A percentile compares a stretch with the other conserved stretches of the same genome.
These are phyloP conservation scores for Regulus satrapa DNA, from an alignment of 2,113 vertebrate genomes.

Conservation along the genomic window DNA sequence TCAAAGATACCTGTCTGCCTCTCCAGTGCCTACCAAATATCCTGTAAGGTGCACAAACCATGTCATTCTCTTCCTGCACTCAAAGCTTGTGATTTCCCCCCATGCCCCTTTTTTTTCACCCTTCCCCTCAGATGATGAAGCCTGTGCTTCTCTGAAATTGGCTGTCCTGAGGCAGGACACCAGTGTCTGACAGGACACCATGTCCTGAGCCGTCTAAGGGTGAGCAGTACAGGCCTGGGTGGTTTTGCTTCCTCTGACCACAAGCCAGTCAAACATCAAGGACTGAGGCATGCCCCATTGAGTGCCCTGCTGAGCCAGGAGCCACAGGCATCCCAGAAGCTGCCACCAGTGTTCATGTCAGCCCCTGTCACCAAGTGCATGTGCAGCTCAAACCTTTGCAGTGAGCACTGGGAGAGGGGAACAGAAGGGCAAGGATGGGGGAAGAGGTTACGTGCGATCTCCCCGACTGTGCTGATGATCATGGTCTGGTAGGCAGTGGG, in stretches of 20 bases:
- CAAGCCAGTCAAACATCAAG: neutral
- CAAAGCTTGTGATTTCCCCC: neutral
- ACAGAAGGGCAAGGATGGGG: neutral
- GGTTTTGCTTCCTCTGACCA: neutral
- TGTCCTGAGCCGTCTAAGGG: neutral
- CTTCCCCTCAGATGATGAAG: neutral
- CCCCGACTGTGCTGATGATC: constrained; percentile 88
- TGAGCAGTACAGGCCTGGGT: neutral
- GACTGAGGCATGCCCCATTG: accelerated
- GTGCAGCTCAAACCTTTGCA: neutral
- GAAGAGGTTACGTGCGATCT: constrained; percentile 80
- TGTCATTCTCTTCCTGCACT: neutral
- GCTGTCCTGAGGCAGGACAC: neutral
- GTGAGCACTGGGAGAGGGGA: neutral
- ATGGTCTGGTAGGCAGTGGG: constrained; percentile 83
- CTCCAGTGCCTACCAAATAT: neutral
- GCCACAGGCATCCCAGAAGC: neutral
- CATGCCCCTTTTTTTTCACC: neutral
- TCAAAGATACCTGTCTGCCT: neutral
- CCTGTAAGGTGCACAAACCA: neutral
- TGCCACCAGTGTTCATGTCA: accelerated
- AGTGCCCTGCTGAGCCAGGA: neutral
- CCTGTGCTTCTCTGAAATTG: neutral
- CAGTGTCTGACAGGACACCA: neutral
- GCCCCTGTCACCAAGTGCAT: neutral